Base-by-base conservation (phyloP, 30 jellyfish, hydroid and myxozoan species). In the Turritopsis rubra region DNA sequence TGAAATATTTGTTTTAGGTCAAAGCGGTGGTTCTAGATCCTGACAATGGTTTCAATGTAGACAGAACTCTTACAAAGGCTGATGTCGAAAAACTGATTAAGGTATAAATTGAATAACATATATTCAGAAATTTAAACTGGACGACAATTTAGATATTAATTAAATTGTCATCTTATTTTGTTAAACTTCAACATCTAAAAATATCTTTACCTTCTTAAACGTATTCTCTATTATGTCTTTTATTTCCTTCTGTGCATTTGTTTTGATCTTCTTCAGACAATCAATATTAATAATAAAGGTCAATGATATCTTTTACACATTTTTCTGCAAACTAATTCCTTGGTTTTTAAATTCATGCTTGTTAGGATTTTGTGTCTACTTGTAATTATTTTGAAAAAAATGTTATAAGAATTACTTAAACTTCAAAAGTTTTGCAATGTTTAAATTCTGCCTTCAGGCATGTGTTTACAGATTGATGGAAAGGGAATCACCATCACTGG, bases 11-110 rank as follows among this genome's bases (percentile, higher is more conserved):
- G 54, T 52, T 76, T 22, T 53, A 91, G 98, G 98, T 91, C 75
- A 91, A 91, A 85, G 98, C 98, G 1, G 95, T 91, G 53, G 98
- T 91, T 75, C 75, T 91, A 54, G 95, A 91, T 87, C 96, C 96
- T 20, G 92, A 80, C 18, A 91, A 91, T 84, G 98, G 98, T 22
- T 91, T 91, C 79, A 87, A 91, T 83, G 96, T 86, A n/a, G 98
- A 91, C 74, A 76, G 96, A 66, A 91, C 96, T 22, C 91, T 88
- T 21, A 88, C 96, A 28, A 87, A 91, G 82, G 89, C 89, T 81
- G 96, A 87, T 80, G 98, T 88, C 0, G 91, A 87, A 70, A 83
- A 92, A 66, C 98, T 91, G 53, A 91, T 91, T 76, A 87, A 84
- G 92, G 98, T 91, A 52, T 41, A 29, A 21, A 66, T 68, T 41